These are phyloP conservation scores for Parthenolecanium corni DNA, from an alignment of 2,888 invertebrate species.

Conservation along the genomic window DNA sequence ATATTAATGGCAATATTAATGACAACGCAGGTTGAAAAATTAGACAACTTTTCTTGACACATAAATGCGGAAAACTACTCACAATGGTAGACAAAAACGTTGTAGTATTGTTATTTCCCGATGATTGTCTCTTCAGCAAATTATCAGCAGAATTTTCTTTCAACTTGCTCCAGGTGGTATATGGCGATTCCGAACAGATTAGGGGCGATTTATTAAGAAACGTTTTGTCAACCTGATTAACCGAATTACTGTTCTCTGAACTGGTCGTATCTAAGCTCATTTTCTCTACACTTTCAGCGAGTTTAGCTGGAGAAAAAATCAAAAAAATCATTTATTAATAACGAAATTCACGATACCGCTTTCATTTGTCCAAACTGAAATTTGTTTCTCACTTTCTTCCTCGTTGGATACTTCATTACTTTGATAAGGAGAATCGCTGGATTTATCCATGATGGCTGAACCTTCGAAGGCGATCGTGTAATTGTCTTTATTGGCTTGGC, in stretches of 20 bases:
- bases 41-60: neutral
- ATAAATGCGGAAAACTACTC: neutral
- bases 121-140: constrained; percentile 22
- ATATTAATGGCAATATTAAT: neutral
- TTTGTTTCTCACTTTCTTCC: neutral
- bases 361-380: too few species aligned
- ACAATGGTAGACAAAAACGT: constrained; percentile 17
- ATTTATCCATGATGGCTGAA: constrained; percentile 69
- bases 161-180: constrained; percentile 80
- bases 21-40: neutral
- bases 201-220: constrained; percentile 20
- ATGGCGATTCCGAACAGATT: constrained; percentile 47
- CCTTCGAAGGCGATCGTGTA: constrained; percentile 92
- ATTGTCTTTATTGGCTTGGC: constrained; percentile 79
- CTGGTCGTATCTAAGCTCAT: constrained; percentile 21
- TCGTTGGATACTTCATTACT: neutral
- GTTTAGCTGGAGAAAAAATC: neutral
- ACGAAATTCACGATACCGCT: neutral
- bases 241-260: constrained; percentile 7
- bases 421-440: constrained; percentile 36
- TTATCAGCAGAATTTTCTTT: constrained; percentile 23
- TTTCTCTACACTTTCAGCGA: constrained; percentile 19
- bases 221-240: neutral
- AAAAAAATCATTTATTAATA: neutral
- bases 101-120: constrained; percentile 20